Percentiles rank a stretch among this genome's conserved stretches.
Conservation (phyloP, 2,113 vertebrate genomes). For the Strix aluco region DNA sequence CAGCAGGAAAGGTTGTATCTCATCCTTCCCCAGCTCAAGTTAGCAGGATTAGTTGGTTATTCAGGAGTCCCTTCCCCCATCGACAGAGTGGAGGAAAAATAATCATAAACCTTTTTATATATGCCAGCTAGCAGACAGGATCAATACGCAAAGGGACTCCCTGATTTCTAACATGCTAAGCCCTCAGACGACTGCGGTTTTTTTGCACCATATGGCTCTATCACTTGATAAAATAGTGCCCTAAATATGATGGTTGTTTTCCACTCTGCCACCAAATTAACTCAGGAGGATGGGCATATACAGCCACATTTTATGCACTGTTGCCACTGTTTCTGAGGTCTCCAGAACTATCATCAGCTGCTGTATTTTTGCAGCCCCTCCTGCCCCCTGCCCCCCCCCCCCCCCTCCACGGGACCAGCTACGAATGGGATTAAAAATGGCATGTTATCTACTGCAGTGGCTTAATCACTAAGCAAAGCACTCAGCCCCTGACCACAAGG, state of each 20-base stretch:
- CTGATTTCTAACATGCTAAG: constrained; percentile 53
- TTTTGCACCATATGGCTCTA: constrained; percentile 7
- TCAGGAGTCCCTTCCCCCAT: not conserved
- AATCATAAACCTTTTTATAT: not conserved
- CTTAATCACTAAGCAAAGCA: constrained; percentile 58
- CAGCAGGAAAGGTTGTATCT: not conserved
- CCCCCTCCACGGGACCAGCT: not conserved
- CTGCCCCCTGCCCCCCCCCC: not conserved
- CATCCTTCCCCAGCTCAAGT: not conserved
- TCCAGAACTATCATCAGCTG: not conserved
- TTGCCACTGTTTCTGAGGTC: not conserved
- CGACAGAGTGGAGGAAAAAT: not conserved
- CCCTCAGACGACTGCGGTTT: not conserved
- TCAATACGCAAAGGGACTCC: not conserved
- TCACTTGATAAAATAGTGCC: constrained; percentile 34
- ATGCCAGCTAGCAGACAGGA: not conserved
- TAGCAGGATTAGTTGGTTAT: constrained; percentile 14
- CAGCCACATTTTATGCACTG: not conserved
- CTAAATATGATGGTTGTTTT: constrained; percentile 11
- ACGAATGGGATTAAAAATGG: constrained; percentile 1
- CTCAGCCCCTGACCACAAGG: constrained; percentile 41
- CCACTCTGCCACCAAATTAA: not conserved
- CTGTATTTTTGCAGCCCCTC: not conserved
- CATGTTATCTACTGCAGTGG: constrained; percentile 28
- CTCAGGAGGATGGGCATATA: not conserved